Evolutionary conservation across 2,888 invertebrate species (phyloP), one percentile per base, ranked within the genome.

Genomic region (Autographa gamma): DNA sequence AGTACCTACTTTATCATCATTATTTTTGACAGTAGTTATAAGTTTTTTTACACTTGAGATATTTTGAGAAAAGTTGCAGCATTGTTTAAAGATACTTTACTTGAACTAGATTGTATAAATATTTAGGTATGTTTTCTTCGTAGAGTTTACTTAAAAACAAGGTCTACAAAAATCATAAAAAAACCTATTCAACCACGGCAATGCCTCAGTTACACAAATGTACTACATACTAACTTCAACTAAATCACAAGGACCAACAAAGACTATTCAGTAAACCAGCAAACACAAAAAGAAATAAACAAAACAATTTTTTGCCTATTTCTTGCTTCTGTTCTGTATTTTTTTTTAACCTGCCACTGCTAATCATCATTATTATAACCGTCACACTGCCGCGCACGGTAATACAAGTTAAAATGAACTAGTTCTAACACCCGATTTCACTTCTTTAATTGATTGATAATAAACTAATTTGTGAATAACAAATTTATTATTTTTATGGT

Each of bases 371-470:
- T n/a, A 73, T 38, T 76, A 71, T 62, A 76, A 63, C 68, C 79
- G 76, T 79, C 81, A 79, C 67, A 71, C 69, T 67, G 69, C 71
- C 74, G 59, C 73, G 64, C 76, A 80, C 80, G 76, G 76, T 80
- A 78, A 76, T 81, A 82, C 71, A 69, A 79, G 80, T 72, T 81
- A 76, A 79, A 73, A 73, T 67, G 73, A 79, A 83, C 84, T 85
- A 79, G 71, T 71, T 70, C 72, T 69, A 77, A 66, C 73, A 74
- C 64, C 71, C 65, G 80, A 77, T 66, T 73, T 71, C 61, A 66
- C 66, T 63, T 68, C 59, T 41, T 52, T 59, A 63, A 70, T 63
- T 61, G 6, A 65, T 59, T 56, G 52, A 41, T 56, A 8, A 7
- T 38, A 31, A 61, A 14, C 19, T 60, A 31, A 59, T 31, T 14